These are phyloP conservation scores for Lipotes vexillifer DNA, from an alignment of 2,113 vertebrate species.

Conservation along the genomic window DNA sequence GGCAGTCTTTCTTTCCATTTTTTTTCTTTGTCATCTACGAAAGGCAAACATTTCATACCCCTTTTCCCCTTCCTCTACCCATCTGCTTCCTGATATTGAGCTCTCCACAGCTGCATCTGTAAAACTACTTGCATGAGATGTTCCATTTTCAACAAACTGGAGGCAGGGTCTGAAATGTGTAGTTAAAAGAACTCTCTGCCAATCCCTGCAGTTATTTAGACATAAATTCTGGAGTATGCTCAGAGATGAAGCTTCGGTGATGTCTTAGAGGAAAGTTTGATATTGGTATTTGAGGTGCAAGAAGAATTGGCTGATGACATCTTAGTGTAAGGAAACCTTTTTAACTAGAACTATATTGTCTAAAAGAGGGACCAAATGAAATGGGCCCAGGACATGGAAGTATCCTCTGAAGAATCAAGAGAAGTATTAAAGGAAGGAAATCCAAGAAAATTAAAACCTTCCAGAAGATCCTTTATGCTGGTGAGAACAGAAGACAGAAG, in stretches of 20 bases:
- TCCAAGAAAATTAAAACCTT: neutral
- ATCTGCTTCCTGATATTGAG: constrained; percentile 38
- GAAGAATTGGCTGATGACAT: neutral
- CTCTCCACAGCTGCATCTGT: neutral
- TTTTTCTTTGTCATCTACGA: neutral
- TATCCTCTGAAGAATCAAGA: neutral
- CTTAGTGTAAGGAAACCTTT: neutral
- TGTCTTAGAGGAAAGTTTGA: neutral
- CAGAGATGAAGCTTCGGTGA: neutral
- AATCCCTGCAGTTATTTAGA: neutral
- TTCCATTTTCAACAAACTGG: constrained; percentile 36
- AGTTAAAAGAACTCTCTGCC: constrained; percentile 36
- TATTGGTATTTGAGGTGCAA: neutral
- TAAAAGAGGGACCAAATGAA: neutral
- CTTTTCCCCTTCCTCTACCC: neutral
- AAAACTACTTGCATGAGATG: constrained; percentile 11
- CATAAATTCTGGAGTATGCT: neutral
- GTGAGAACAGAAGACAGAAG: neutral
- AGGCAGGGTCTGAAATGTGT: constrained; percentile 22
- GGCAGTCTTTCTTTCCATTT: neutral
- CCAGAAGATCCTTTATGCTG: neutral
- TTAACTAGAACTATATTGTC: neutral
- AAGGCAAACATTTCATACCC: neutral
- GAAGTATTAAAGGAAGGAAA: neutral
- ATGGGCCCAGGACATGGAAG: neutral